A percentile compares a stretch with the other conserved stretches of the same genome.
Conservation (phyloP, 2,113 vertebrate genomes). For the Thunnus maccoyii region DNA sequence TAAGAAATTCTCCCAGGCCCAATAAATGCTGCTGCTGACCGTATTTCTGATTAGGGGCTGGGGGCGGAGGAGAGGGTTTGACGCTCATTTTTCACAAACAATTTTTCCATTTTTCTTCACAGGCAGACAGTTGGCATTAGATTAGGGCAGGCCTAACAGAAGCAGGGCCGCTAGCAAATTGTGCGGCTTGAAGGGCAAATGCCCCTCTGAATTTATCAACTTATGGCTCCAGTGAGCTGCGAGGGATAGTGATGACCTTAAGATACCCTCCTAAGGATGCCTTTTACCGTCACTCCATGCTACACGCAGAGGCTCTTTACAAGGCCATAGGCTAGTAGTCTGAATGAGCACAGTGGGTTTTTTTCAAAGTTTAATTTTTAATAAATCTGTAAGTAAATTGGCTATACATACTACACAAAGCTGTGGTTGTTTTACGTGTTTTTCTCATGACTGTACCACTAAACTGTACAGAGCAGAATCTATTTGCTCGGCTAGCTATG, state of each 20-base stretch:
- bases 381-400: slow-evolving; percentile 56
- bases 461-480: slow-evolving; percentile 12
- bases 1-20: slow-evolving; percentile 79
- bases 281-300: slow-evolving; percentile 74
- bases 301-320: slow-evolving; percentile 52
- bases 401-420: background rate
- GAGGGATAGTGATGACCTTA: slow-evolving; percentile 84
- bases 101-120: slow-evolving; percentile 85
- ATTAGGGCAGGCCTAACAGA: slow-evolving; percentile 83
- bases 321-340: slow-evolving; percentile 58
- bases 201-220: slow-evolving; percentile 86
- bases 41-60: slow-evolving; percentile 81
- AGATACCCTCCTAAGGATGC: slow-evolving; percentile 81
- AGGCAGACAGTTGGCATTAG: slow-evolving; percentile 87
- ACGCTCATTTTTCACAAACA: slow-evolving; percentile 85
- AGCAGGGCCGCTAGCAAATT: slow-evolving; percentile 83
- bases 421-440: slow-evolving; percentile 20
- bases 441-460: background rate
- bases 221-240: slow-evolving; percentile 81
- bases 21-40: slow-evolving; percentile 81
- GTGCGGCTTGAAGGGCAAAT: slow-evolving; percentile 86
- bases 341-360: slow-evolving; percentile 20
- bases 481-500: no score
- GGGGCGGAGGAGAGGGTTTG: slow-evolving; percentile 68
- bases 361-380: slow-evolving; percentile 50